Evolutionary conservation across 2,888 invertebrate genomes (phyloP), one percentile per base, ranked within the genome.

Genomic region (Megaustenia siamemsis): DNA sequence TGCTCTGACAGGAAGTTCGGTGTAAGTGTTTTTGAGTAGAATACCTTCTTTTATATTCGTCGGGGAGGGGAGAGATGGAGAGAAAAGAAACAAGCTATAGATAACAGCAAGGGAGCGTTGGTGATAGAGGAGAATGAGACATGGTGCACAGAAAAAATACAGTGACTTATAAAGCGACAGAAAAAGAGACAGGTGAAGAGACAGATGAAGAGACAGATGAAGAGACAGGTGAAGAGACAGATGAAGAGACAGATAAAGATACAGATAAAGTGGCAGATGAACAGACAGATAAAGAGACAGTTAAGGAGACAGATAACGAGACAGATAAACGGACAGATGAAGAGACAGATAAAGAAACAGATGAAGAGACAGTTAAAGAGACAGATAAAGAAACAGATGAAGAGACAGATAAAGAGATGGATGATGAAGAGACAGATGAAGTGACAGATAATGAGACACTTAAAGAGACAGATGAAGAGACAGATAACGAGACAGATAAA

Each of bases 401-500:
- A n/a, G 1, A 12, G 63, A n/a, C 28, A n/a, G n/a, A 63, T 63
- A n/a, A 28, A 12, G n/a, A 63, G 63, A 12, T 63, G 5, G 63
- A n/a, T n/a, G n/a, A n/a, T n/a, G n/a, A n/a, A n/a, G n/a, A n/a
- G n/a, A n/a, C 28, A 63, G n/a, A 63, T 12, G 3, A 28, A 63
- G 3, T 28, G n/a, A 63, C 28, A n/a, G 63, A 63, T 12, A n/a
- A 10, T 5, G n/a, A 63, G 63, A 63, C 28, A 63, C 28, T 28
- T 63, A 63, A 28, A 63, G n/a, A 63, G 63, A 63, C 28, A 63
- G 63, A 63, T 63, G 28, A 28, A 63, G n/a, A 56, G 56, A 56
- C 24, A 56, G n/a, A n/a, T n/a, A n/a, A n/a, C n/a, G n/a, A 63
- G 63, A 63, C 28, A 63, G 63, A 63, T 63, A 63, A 28, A 63